A percentile compares a stretch with the other conserved stretches of the same genome.
Conservation (phyloP, 2,888 invertebrate genomes). For the Cremastobaeus sp. region DNA sequence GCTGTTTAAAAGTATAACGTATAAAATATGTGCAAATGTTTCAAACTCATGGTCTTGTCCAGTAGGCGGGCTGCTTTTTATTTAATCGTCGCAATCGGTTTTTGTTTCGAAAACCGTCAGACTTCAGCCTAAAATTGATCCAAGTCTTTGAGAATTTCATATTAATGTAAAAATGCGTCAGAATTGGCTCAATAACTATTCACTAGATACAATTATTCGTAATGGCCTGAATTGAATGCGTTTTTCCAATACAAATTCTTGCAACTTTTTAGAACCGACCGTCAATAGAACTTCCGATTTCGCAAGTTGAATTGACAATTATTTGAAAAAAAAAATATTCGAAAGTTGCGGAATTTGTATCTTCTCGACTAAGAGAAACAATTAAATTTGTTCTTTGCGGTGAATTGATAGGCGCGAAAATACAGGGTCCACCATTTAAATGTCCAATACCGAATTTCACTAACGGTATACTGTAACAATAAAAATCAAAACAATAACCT, state of each 20-base stretch:
- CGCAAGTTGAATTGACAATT: no score
- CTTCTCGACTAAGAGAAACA: constrained; percentile 30
- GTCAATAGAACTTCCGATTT: no score
- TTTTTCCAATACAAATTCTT: constrained; percentile 23
- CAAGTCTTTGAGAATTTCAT: constrained; percentile 49
- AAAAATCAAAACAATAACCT: constrained; percentile 34
- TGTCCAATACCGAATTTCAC: constrained; percentile 33
- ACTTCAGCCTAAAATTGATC: constrained; percentile 57
- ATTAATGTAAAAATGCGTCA: constrained; percentile 30
- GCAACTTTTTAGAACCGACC: no score
- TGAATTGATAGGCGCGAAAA: constrained; percentile 25
- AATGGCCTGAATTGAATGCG: constrained; percentile 7
- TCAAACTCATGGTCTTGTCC: constrained; percentile 60
- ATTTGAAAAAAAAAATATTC: no score
- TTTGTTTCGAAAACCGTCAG: constrained; percentile 54
- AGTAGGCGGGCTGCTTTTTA: constrained; percentile 51
- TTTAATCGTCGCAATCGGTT: constrained; percentile 47
- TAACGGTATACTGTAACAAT: constrained; percentile 11
- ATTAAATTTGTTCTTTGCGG: constrained; percentile 49
- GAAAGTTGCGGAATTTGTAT: constrained; percentile 15
- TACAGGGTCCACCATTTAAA: constrained; percentile 50
- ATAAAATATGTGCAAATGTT: constrained; percentile 46
- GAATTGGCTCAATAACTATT: constrained; percentile 58
- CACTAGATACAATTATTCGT: constrained; percentile 29
- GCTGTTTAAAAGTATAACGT: constrained; percentile 46